A percentile compares a stretch with the other conserved stretches of the same genome.
Evolutionary conservation across 2,888 invertebrate genomes (phyloP).

Genomic region (Drosophila koepferae): DNA sequence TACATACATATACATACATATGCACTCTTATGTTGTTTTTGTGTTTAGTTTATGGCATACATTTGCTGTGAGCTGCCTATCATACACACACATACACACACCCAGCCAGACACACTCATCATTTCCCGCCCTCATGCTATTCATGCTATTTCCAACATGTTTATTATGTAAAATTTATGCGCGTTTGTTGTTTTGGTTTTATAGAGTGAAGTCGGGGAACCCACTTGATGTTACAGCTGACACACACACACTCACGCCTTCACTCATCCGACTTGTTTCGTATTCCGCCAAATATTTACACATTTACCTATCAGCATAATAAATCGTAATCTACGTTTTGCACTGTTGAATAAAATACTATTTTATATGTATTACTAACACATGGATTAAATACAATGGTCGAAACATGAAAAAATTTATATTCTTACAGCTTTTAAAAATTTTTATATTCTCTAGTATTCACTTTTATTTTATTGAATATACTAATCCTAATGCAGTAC

Average conservation of each 20-base stretch:
- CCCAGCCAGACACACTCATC: constrained; percentile 24
- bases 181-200: constrained; percentile 55
- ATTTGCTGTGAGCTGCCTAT: constrained; percentile 36
- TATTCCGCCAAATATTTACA: neutral
- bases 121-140: constrained; percentile 39
- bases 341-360: neutral
- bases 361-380: neutral
- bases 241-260: neutral
- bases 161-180: constrained; percentile 76
- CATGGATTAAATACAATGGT: neutral
- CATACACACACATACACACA: neutral
- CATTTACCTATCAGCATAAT: neutral
- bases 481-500: neutral
- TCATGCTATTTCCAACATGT: constrained; percentile 63
- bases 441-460: neutral
- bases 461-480: neutral
- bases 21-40: constrained; percentile 56
- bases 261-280: neutral
- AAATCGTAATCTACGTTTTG: neutral
- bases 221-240: constrained; percentile 24
- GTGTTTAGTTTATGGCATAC: constrained; percentile 66
- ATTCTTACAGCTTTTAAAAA: neutral
- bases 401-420: neutral
- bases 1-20: constrained; percentile 1
- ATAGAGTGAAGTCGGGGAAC: constrained; percentile 26